phyloP scores from a whole-genome alignment of 2,113 vertebrate genomes.

The Gasterosteus aculeatus region DNA sequence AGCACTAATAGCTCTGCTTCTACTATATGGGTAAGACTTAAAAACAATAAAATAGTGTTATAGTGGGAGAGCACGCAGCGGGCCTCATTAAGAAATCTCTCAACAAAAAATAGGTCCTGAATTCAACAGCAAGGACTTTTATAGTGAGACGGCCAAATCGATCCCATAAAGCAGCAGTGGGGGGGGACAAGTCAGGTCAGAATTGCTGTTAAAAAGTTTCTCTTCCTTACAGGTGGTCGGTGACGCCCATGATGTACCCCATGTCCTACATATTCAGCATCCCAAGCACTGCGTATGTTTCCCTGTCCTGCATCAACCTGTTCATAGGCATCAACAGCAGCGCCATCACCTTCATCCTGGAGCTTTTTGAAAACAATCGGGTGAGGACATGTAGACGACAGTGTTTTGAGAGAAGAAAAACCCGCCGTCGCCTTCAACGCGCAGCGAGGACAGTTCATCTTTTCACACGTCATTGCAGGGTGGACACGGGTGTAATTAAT shows the following conservation, averaged over 20 bases:
- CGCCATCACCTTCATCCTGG: constrained; percentile 93
- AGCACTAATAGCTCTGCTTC: constrained; percentile 87
- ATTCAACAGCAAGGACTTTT: not conserved
- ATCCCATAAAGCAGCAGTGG: not conserved
- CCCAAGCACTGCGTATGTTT: constrained; percentile 96
- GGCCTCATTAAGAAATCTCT: constrained; percentile 9
- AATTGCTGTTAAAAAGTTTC: not conserved
- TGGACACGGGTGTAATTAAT: not conserved
- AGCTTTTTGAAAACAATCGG: constrained; percentile 92
- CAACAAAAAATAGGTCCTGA: not conserved
- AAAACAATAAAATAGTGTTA: not conserved
- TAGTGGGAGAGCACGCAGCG: not conserved
- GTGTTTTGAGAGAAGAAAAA: not conserved
- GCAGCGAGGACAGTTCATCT: not conserved
- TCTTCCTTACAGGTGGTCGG: constrained; percentile 86
- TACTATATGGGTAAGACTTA: constrained; percentile 90
- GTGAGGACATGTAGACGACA: constrained; percentile 69
- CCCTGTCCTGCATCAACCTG: constrained; percentile 94
- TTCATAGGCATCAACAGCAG: constrained; percentile 97
- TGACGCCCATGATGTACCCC: constrained; percentile 98
- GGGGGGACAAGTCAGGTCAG: not conserved
- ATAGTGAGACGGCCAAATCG: not conserved
- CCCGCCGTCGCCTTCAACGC: not conserved
- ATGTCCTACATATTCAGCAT: constrained; percentile 91
- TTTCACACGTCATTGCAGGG: not conserved